Conservation (phyloP, 2,888 invertebrate genomes). For the Ernsta delagoae region DNA sequence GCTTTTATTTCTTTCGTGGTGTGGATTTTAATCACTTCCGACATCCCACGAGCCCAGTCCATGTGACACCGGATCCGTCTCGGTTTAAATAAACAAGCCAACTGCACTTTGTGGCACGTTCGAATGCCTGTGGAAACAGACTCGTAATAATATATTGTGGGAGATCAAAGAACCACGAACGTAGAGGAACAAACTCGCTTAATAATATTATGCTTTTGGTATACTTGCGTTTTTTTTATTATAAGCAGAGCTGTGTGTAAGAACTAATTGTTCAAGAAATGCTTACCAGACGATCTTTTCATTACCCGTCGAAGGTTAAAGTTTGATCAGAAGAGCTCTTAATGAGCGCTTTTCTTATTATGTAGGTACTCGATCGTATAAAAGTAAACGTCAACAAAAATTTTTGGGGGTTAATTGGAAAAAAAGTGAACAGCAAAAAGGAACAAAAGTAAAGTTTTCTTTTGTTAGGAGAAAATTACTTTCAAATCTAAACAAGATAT, state of each 20-base stretch:
- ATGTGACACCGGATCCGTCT: background rate
- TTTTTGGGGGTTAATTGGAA: too few species aligned
- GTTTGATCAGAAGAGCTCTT: too few species aligned
- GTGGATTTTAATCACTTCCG: slow-evolving; percentile 50
- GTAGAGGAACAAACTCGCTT: too few species aligned
- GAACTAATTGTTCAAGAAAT: background rate
- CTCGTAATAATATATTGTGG: background rate
- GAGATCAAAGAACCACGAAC: background rate
- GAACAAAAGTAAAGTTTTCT: too few species aligned
- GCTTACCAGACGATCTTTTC: background rate
- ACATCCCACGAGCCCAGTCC: slow-evolving; percentile 17
- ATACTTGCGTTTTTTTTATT: too few species aligned
- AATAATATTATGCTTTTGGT: background rate
- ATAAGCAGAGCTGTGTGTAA: background rate
- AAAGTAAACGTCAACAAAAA: too few species aligned
- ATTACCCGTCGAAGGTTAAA: background rate
- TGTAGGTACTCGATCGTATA: too few species aligned
- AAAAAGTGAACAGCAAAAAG: too few species aligned
- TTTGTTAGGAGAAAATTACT: too few species aligned
- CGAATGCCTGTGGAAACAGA: background rate
- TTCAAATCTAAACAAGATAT: too few species aligned
- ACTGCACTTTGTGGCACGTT: slow-evolving; percentile 1
- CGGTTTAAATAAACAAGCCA: slow-evolving; percentile 1
- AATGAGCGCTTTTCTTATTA: too few species aligned
- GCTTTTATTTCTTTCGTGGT: slow-evolving; percentile 45